Evolutionary conservation across 2,797 vertebrate genomes (phyloP), one percentile per base, ranked within the genome.

Genomic region (Thaleichthys pacificus): DNA sequence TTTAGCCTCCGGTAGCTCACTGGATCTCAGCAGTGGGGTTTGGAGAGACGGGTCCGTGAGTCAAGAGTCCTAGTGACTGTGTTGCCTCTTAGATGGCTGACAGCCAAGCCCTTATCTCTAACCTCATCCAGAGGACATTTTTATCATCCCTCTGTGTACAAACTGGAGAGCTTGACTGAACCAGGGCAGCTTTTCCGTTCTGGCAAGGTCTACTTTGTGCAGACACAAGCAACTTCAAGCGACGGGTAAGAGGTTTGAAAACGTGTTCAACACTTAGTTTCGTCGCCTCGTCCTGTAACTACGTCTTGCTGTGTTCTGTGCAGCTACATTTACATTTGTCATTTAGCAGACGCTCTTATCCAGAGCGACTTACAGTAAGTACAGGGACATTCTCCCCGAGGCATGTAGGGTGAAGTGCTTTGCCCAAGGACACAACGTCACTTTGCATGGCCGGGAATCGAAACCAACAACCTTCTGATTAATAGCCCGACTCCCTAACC

Each of bases 31-130:
- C n/a, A 3, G 62, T 42, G 15, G 21, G 49, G 54, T 47, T 28
- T n/a, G 8, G 63, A 22, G 66, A 62, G 58, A 60, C 42, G 9
- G 60, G 56, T 49, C 56, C n/a, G 3, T 42, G 57, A 69, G 66
- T 78, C 54, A 57, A 61, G 26, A 66, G 57, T 79, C 72, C 47
- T 64, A 66, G 75, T 38, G n/a, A 70, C 57, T 73, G 69, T 69
- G 60, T 12, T 24, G 24, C 22, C 69, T n/a, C 32, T 66, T 42
- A 26, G 22, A 3, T 73, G 84, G 74, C 63, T 0, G 14, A 61
- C 69, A 74, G 72, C 84, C 82, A 83, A 72, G 4, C 7, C 69
- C 70, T 85, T 82, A 88, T 86, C 85, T 80, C 69, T 64, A 72
- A 64, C 75, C 65, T 38, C 77, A 78, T 83, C 76, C 82, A 77